Base-by-base conservation (phyloP, 1,140 invertebrate genomes). In the Drosophila carrolli region DNA sequence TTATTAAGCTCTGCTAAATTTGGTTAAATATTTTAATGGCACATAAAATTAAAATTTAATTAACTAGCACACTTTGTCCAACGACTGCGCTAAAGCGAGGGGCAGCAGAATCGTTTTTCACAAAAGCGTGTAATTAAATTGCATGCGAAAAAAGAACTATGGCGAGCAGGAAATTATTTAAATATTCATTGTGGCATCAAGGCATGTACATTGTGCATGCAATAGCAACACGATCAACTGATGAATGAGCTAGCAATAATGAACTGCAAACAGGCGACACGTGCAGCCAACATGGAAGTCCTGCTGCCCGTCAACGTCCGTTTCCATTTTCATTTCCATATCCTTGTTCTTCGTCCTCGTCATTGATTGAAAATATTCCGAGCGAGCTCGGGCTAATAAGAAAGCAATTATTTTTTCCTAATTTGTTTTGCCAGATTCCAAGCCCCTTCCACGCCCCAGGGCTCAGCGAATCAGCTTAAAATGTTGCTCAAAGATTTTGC, bases 21-120 rank as follows among this genome's bases (percentile, higher is more conserved):
- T 72, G 47, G 55, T 71, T 75, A 75, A 81, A 81, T 81, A 86
- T 78, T 81, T 85, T 78, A 77, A 60, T 75, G 53, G 60, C 65
- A 54, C 47, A 68, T 57, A 60, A 82, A 78, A 76, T 83, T 67
- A 66, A 79, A 88, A 77, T 83, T 74, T 88, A 88, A 86, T 86
- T 79, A 82, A 86, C 66, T 68, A 44, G 8, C 38, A 62, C 47
- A 46, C 48, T 54, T 41, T 40, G 51, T 44, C 16, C 27, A 32
- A 11, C 37, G 8, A n/a, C n/a, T n/a, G n/a, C n/a, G n/a, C n/a
- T n/a, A n/a, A n/a, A 16, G 27, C 27, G 29, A 11, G 48, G 27
- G 48, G 29, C 48, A 9, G 23, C 19, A 38, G 56, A 51, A 54
- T 73, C 71, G 72, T 80, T 86, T 88, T 83, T 79, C 71, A 79